Conservation (phyloP, 2,888 invertebrate species). For the Polietes domitor region DNA sequence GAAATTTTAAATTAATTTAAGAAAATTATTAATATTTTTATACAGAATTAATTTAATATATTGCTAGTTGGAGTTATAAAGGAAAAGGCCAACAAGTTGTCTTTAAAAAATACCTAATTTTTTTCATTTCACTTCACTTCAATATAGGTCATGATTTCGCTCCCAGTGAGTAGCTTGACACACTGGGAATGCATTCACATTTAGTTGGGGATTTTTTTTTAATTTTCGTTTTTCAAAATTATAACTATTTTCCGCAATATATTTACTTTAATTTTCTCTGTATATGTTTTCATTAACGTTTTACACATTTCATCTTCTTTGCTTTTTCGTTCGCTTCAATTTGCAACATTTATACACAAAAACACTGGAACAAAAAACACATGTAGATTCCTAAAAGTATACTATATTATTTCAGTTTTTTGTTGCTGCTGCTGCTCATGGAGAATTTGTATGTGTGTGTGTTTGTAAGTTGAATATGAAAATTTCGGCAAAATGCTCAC, state of each 20-base stretch:
- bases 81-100: too few species aligned
- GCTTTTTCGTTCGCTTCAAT: too few species aligned
- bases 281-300: too few species aligned
- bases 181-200: neutral
- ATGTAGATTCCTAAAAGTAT: slow-evolving; percentile 55
- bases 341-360: neutral
- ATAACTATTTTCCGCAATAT: too few species aligned
- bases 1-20: too few species aligned
- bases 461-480: slow-evolving; percentile 24
- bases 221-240: neutral
- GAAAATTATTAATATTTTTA: too few species aligned
- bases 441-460: neutral
- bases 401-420: slow-evolving; percentile 18
- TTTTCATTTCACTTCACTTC: too few species aligned
- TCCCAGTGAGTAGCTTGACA: too few species aligned
- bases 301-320: neutral
- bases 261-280: too few species aligned
- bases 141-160: neutral
- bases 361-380: slow-evolving; percentile 40
- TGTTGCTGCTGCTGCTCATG: neutral
- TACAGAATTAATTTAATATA: too few species aligned
- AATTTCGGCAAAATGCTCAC: neutral
- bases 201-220: neutral
- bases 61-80: too few species aligned
- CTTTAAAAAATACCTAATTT: too few species aligned